Evolutionary conservation across 2,888 invertebrate species (phyloP).

Genomic region (Caenorhabditis uteleia): DNA sequence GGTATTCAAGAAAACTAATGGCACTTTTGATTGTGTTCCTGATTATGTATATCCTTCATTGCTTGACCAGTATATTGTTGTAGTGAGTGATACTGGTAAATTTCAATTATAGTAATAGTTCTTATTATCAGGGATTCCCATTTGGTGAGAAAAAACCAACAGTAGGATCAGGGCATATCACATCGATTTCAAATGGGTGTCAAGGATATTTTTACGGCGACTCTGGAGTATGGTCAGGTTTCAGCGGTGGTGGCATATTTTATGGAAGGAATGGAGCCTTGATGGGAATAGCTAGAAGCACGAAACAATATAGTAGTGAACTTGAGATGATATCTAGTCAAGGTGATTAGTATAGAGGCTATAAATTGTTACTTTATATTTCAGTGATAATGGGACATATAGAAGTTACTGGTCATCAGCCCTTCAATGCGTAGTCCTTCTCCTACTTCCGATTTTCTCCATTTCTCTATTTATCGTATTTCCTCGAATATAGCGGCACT

Average conservation of each 20-base stretch:
- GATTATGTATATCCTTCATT: constrained; percentile 14
- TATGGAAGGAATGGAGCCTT: constrained; percentile 25
- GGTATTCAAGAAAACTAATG: constrained; percentile 37
- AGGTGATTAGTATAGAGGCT: too few relatives aligned
- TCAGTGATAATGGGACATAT: too few relatives aligned
- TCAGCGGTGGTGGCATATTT: constrained; percentile 31
- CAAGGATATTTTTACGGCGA: constrained; percentile 35
- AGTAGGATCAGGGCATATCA: constrained; percentile 23
- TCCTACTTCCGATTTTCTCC: too few relatives aligned
- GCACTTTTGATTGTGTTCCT: constrained; percentile 26
- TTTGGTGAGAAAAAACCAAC: constrained; percentile 34
- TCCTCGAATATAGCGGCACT: too few relatives aligned
- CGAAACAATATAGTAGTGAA: constrained; percentile 25
- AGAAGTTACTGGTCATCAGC: too few relatives aligned
- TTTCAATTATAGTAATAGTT: too few relatives aligned
- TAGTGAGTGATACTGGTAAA: constrained; percentile 44
- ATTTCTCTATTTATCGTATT: too few relatives aligned
- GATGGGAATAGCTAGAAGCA: constrained; percentile 29
- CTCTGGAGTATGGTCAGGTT: constrained; percentile 32
- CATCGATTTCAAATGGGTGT: constrained; percentile 27
- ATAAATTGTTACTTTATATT: too few relatives aligned
- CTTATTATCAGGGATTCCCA: constrained; percentile 38
- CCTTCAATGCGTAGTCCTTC: too few relatives aligned
- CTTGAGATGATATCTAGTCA: constrained; percentile 35
- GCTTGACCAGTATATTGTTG: constrained; percentile 32